These are phyloP conservation scores for Hesperophylax magnus DNA, from an alignment of 1,140 invertebrate species.

Conservation along the genomic window DNA sequence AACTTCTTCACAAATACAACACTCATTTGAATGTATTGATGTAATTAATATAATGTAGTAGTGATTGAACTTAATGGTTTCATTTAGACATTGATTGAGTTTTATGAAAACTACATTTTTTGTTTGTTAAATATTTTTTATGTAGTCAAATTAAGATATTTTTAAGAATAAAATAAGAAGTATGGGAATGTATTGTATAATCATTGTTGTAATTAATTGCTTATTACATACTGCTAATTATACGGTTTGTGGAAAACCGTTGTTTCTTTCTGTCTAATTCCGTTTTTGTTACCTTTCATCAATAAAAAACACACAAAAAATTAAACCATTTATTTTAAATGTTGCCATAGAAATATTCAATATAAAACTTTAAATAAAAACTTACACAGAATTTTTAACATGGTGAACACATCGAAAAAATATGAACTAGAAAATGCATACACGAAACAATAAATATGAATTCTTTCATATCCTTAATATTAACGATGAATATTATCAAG, in stretches of 20 bases:
- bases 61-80: too few relatives aligned
- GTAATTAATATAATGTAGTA: too few relatives aligned
- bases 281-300: neutral
- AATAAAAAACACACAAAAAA: conserved; percentile 17
- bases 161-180: conserved; percentile 9
- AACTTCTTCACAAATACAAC: too few relatives aligned
- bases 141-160: conserved; percentile 4
- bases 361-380: conserved; percentile 29
- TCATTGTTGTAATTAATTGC: conserved; percentile 20
- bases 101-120: too few relatives aligned
- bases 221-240: conserved; percentile 17
- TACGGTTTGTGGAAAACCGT: conserved; percentile 14
- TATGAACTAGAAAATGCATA: conserved; percentile 23
- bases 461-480: conserved; percentile 26
- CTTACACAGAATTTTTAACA: neutral
- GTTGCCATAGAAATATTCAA: conserved; percentile 10
- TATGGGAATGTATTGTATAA: neutral
- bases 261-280: conserved; percentile 3
- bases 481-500: conserved; percentile 14
- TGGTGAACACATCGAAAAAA: conserved; percentile 7
- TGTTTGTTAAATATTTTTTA: conserved; percentile 16
- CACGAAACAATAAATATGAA: conserved; percentile 18
- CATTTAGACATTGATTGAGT: too few relatives aligned
- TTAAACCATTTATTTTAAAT: conserved; percentile 33
- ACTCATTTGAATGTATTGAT: too few relatives aligned